Evolutionary conservation across 2,797 vertebrate genomes (phyloP).

Genomic region (Artibeus lituratus): DNA sequence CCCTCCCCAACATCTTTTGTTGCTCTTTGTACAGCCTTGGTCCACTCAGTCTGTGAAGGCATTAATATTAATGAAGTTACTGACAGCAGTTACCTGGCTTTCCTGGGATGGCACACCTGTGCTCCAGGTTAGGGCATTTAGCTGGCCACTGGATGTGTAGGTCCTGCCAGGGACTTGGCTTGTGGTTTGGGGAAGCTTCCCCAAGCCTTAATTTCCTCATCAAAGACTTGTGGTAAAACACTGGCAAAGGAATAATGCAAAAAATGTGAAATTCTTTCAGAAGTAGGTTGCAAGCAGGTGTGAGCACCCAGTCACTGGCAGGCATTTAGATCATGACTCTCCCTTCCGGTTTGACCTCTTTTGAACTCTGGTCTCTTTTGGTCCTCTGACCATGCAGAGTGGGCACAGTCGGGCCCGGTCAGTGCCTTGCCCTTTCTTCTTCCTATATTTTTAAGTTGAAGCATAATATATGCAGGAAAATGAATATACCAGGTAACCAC

Average conservation of each 20-base stretch:
- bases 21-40: conserved; percentile 11
- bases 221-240: conserved; percentile 5
- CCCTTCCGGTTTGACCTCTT: neutral
- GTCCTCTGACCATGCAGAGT: neutral
- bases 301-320: neutral
- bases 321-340: neutral
- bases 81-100: neutral
- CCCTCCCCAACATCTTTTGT: neutral
- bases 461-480: neutral
- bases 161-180: neutral
- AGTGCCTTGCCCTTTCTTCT: neutral
- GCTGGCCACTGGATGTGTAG: neutral
- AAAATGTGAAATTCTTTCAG: conserved; percentile 13
- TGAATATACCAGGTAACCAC: neutral
- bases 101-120: neutral
- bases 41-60: neutral
- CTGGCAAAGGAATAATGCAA: conserved; percentile 36
- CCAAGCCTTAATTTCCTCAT: conserved; percentile 17
- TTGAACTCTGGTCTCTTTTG: neutral
- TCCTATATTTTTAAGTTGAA: neutral
- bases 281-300: neutral
- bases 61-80: conserved; percentile 46
- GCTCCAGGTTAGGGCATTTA: neutral
- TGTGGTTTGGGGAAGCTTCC: conserved; percentile 35
- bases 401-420: neutral